phyloP scores from a whole-genome alignment of 2,113 vertebrate species.

The Solea senegalensis region DNA sequence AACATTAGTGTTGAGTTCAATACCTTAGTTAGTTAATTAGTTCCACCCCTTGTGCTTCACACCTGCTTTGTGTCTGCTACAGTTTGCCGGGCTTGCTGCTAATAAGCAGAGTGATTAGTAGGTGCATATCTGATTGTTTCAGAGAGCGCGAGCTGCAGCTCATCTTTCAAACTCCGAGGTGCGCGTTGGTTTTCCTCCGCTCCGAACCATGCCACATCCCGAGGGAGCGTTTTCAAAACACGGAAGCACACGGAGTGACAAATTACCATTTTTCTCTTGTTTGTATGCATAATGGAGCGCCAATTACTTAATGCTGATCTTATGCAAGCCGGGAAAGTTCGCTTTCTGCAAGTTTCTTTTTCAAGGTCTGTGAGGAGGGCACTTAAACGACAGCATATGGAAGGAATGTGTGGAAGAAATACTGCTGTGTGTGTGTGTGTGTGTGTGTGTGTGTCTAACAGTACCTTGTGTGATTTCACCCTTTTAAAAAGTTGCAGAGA shows the following conservation, averaged over 20 bases:
- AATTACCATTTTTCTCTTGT: slow-evolving; percentile 77
- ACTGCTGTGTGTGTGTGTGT: background rate
- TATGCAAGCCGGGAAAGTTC: slow-evolving; percentile 59
- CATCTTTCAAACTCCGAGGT: slow-evolving; percentile 66
- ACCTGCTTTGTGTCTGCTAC: slow-evolving; percentile 28
- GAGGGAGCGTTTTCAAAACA: slow-evolving; percentile 73
- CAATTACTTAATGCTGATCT: slow-evolving; percentile 72
- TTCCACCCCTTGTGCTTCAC: slow-evolving; percentile 25
- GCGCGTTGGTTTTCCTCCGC: slow-evolving; percentile 63
- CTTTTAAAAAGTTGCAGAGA: background rate
- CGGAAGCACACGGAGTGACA: slow-evolving; percentile 71
- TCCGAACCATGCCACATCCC: slow-evolving; percentile 73
- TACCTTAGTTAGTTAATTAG: slow-evolving; percentile 21
- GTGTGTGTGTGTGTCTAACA: background rate
- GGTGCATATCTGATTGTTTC: slow-evolving; percentile 67
- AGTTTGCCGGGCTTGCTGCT: slow-evolving; percentile 48
- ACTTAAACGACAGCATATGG: slow-evolving; percentile 25
- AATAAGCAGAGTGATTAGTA: slow-evolving; percentile 64
- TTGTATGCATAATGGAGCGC: slow-evolving; percentile 75
- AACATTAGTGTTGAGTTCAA: slow-evolving; percentile 21
- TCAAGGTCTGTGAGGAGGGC: slow-evolving; percentile 33
- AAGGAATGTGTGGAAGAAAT: slow-evolving; percentile 18
- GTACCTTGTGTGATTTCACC: slow-evolving; percentile 13
- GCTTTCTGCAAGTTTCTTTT: slow-evolving; percentile 46
- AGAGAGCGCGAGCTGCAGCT: slow-evolving; percentile 54